phyloP scores from a whole-genome alignment of 2,113 vertebrate species.

The Sander lucioperca region DNA sequence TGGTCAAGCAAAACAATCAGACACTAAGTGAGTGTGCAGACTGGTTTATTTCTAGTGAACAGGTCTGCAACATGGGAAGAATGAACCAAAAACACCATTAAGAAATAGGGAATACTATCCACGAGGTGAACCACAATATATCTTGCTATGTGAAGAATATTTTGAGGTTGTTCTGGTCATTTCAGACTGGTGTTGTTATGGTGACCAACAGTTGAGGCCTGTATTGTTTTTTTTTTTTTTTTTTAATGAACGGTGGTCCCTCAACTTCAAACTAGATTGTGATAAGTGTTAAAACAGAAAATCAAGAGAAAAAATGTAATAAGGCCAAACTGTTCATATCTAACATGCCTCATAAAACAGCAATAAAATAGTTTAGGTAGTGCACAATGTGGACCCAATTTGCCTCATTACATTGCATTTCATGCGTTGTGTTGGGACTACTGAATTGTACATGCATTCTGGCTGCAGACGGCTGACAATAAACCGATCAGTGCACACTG shows the following conservation, averaged over 20 bases:
- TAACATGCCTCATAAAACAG: too few species aligned
- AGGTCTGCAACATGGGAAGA: neutral
- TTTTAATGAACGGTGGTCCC: neutral
- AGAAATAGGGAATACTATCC: too few species aligned
- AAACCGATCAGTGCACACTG: neutral
- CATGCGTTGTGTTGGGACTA: neutral
- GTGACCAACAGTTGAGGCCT: neutral
- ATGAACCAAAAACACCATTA: neutral
- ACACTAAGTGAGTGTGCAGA: neutral
- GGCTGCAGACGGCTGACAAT: constrained; percentile 14
- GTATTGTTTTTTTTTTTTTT: neutral
- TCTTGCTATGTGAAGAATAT: neutral
- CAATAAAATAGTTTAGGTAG: neutral
- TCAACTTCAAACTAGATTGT: neutral
- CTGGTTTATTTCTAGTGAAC: neutral
- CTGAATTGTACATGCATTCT: neutral
- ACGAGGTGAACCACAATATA: neutral
- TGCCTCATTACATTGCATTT: neutral
- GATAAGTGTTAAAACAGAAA: neutral
- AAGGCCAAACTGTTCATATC: too few species aligned
- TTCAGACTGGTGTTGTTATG: neutral
- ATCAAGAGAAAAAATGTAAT: too few species aligned
- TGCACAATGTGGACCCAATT: neutral
- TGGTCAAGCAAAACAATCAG: constrained; percentile 44
- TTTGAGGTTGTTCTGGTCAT: neutral